These are phyloP conservation scores for Pterobdella sp. DNA, from an alignment of 2,888 invertebrate genomes.

Conservation along the genomic window DNA sequence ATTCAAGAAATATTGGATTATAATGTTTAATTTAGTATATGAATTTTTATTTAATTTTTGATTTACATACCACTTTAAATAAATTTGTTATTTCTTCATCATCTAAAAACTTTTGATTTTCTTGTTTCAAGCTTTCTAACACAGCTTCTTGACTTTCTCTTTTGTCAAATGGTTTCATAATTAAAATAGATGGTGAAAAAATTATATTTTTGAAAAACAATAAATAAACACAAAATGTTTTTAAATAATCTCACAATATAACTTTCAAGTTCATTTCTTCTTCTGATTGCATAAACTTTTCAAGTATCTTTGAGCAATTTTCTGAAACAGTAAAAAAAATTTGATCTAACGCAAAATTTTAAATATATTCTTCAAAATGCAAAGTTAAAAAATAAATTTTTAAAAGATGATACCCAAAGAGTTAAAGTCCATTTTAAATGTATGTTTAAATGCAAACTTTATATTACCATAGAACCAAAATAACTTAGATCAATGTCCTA, in stretches of 20 bases:
- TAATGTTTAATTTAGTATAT: not conserved
- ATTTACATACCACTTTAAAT: not conserved
- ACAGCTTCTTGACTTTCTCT: constrained; percentile 7
- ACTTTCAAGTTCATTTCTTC: constrained; percentile 9
- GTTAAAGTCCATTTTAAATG: too few relatives aligned
- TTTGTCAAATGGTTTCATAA: not conserved
- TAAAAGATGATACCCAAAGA: too few relatives aligned
- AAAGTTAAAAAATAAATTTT: not conserved
- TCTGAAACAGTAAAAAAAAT: not conserved
- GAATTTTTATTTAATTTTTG: not conserved
- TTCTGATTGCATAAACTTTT: not conserved
- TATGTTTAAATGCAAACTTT: too few relatives aligned
- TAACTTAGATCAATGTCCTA: too few relatives aligned
- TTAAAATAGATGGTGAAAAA: not conserved
- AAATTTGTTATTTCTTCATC: not conserved
- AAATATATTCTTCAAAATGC: not conserved
- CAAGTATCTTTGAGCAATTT: not conserved
- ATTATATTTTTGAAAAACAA: not conserved
- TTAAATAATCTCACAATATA: not conserved
- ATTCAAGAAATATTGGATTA: too few relatives aligned
- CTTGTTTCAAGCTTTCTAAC: not conserved
- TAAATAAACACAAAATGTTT: not conserved
- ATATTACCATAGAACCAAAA: too few relatives aligned
- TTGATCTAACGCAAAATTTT: not conserved
- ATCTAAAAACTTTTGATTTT: not conserved